Base-by-base conservation (phyloP, 2,888 invertebrate species). In the Hartigia nigra region DNA sequence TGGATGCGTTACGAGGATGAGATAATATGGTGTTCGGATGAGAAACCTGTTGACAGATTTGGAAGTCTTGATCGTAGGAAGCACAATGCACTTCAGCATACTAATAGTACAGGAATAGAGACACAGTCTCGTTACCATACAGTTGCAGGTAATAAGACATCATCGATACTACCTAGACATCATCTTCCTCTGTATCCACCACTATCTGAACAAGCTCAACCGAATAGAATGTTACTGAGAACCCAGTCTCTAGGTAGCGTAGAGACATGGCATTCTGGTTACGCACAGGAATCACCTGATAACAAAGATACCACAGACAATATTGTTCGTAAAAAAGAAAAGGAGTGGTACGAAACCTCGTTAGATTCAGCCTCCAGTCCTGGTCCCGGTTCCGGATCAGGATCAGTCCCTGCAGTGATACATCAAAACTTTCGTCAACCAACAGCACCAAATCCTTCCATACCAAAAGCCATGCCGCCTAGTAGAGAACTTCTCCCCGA, bases 301-400 rank as follows among this genome's bases (percentile, higher is more conserved):
- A 81, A 84, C 23, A 87, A 87, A 69, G 89, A 89, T 31, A 81
- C 77, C 23, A 78, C 78, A 14, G 84, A 87, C 23, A 84, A 85
- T 34, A 77, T 78, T 3, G 82, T 80, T 37, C 85, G 89, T 12
- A 91, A 90, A 81, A 91, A 85, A 75, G 94, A 95, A 86, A 95
- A 95, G 84, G 94, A 95, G 83, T 95, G 95, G 95, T 95, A 95
- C 87, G 95, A 95, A 88, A 95, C 95, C 1, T 94, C 95, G 4
- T 88, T 95, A 83, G 95, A 95, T 89, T 93, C 94, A 1, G 93
- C 93, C 4, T 92, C 93, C 3, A 77, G 85, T 12, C 80, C 84
- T 69, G 70, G 79, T 82, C 92, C 92, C 85, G 85, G 91, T 74
- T 91, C 92, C 83, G 87, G 87, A 1, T 72, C 72, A 23, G 34